Base-by-base conservation (phyloP, 2,113 vertebrate genomes). In the Equus przewalskii region DNA sequence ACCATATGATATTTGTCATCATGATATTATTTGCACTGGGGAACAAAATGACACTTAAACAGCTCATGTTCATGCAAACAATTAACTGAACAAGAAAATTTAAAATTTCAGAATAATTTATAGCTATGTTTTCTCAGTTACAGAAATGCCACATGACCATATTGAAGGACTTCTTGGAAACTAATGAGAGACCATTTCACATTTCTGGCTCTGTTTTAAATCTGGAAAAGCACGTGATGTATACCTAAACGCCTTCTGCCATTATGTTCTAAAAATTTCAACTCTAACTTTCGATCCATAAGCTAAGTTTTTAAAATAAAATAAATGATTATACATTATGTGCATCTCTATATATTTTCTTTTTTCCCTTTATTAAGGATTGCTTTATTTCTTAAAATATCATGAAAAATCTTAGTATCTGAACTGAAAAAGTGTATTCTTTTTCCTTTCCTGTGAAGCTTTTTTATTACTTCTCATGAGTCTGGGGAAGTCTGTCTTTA, bases 401-500 rank as follows among this genome's bases (percentile, higher is more conserved):
- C 56, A 46, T 21, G 44, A 94, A 14, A 51, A 93, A 86, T 75
- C 24, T 89, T 86, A 89, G 67, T 64, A 91, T 65, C 51, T 60
- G 58, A 86, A 89, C 44, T 54, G n/a, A 92, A 94, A 70, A 83
- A 83, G 28, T 58, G 0, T 62, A 44, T 58, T 44, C 36, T 90
- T 30, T 67, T 84, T 84, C 81, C 72, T 28, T 36, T 80, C 76
- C 51, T 69, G 56, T 82, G 75, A 96, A 94, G 82, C 44, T 90
- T 70, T 69, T 92, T 92, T 72, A 92, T 81, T 94, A 85, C 13
- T 80, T 93, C 83, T 83, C 62, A 69, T 22, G 93, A 90, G 49
- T 89, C 81, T 78, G 90, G 36, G 54, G 73, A 64, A 56, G 51
- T 78, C 64, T 97, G 89, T 86, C 72, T 96, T 97, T 58, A 80